Conservation (phyloP, 2,797 vertebrate genomes). For the Typhlichthys eigenmanni region DNA sequence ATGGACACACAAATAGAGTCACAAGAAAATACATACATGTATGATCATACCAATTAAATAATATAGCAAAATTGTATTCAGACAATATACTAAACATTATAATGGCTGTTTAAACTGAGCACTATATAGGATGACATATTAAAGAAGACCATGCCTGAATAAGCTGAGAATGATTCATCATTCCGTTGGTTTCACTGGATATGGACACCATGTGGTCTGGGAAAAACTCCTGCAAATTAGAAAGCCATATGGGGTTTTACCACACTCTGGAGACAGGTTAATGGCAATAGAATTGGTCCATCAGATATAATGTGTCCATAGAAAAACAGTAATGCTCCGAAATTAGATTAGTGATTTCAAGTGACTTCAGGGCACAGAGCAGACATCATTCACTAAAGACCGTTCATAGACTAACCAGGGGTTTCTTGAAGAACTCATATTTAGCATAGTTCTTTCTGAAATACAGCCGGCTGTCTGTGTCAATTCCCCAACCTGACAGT, state of each 20-base stretch:
- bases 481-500: constrained; percentile 88
- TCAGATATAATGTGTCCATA: background rate
- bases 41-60: too few relatives aligned
- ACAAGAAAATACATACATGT: constrained; percentile 4
- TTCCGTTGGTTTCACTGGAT: constrained; percentile 83
- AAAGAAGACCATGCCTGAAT: constrained; percentile 83
- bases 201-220: constrained; percentile 94
- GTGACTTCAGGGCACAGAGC: background rate
- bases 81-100: background rate
- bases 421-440: constrained; percentile 98
- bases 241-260: constrained; percentile 40
- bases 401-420: constrained; percentile 81
- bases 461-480: constrained; percentile 89
- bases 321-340: background rate
- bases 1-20: constrained; percentile 46
- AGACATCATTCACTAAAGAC: background rate
- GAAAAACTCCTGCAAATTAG: constrained; percentile 87
- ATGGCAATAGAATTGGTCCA: background rate
- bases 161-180: constrained; percentile 84
- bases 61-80: constrained; percentile 7
- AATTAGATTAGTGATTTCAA: background rate
- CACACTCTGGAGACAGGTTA: background rate
- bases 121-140: constrained; percentile 17
- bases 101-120: background rate
- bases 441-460: constrained; percentile 98